A percentile compares a stretch with the other conserved stretches of the same genome.
Conservation (phyloP, 2,888 invertebrate genomes). For the Lithophane leautieri region DNA sequence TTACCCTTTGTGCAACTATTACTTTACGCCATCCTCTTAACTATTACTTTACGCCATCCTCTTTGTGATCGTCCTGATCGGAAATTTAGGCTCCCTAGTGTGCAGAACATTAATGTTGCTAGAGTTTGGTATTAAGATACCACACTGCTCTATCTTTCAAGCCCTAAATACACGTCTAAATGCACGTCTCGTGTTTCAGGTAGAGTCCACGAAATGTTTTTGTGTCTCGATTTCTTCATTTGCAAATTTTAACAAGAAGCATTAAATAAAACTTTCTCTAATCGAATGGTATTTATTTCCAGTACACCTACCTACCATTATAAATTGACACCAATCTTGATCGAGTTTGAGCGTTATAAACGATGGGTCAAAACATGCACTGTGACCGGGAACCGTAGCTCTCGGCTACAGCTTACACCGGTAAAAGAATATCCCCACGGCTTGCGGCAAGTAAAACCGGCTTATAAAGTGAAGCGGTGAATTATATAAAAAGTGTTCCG, state of each 20-base stretch:
- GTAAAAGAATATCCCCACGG: constrained; percentile 40
- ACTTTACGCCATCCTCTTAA: no score
- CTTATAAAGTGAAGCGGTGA: constrained; percentile 39
- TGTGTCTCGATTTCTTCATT: not conserved
- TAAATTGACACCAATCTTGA: not conserved
- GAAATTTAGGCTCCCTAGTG: no score
- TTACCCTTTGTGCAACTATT: no score
- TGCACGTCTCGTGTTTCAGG: not conserved
- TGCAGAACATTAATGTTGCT: not conserved
- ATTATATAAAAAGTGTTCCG: constrained; percentile 43
- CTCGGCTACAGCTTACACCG: constrained; percentile 29
- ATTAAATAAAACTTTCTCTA: not conserved
- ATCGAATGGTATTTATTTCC: not conserved
- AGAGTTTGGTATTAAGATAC: not conserved
- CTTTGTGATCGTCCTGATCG: no score
- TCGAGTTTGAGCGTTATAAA: constrained; percentile 8
- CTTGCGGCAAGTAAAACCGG: constrained; percentile 41
- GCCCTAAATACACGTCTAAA: not conserved
- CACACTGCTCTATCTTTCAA: not conserved
- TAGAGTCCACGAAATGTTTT: not conserved
- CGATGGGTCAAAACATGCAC: constrained; percentile 25
- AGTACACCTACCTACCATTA: not conserved
- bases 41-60: no score
- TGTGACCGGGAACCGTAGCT: constrained; percentile 15
- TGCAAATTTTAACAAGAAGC: not conserved